A percentile compares a stretch with the other conserved stretches of the same genome.
These are phyloP conservation scores for Oryzias sinensis DNA, from an alignment of 2,797 vertebrate species.

Conservation along the genomic window DNA sequence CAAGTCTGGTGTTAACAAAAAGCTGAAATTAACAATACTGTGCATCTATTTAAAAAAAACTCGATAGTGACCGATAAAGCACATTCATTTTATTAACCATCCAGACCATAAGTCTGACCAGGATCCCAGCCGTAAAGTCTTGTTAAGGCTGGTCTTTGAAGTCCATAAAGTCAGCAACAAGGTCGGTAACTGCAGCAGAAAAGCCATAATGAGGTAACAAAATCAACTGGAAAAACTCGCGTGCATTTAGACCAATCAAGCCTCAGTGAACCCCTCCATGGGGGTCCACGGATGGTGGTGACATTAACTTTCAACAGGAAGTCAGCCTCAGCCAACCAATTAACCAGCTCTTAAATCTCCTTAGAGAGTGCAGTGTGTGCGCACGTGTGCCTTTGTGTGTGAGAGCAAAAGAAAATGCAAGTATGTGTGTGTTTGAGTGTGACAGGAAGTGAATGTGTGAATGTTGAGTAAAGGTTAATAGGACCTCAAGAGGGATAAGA, in stretches of 20 bases:
- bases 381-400: conserved; percentile 15
- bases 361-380: conserved; percentile 20
- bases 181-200: no score
- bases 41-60: no score
- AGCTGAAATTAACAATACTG: no score
- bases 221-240: conserved; percentile 11
- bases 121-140: no score
- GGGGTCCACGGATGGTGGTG: conserved; percentile 52
- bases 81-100: no score
- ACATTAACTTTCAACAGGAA: conserved; percentile 64
- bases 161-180: no score
- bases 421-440: conserved; percentile 14
- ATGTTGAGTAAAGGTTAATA: conserved; percentile 68
- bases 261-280: conserved; percentile 35
- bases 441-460: conserved; percentile 21
- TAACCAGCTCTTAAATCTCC: conserved; percentile 59
- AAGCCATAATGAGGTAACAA: no score
- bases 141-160: no score
- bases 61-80: no score
- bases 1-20: no score
- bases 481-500: conserved; percentile 66
- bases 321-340: conserved; percentile 62
- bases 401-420: background rate
- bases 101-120: no score
- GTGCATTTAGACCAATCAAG: conserved; percentile 10